phyloP scores from a whole-genome alignment of 2,113 vertebrate genomes.

The Lipophrys pholis region DNA sequence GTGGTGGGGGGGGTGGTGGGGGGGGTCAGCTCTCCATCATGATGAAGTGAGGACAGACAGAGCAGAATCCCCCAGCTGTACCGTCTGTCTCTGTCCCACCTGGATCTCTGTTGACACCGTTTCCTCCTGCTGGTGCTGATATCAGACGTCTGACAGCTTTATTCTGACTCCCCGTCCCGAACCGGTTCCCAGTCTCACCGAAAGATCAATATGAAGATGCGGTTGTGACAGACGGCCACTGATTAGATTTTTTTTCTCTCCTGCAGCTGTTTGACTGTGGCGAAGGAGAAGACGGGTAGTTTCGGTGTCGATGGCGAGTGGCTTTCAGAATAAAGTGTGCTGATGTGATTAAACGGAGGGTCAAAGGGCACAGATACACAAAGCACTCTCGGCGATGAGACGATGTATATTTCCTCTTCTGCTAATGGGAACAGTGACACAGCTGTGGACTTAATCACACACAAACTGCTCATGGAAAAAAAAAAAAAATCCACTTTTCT shows the following conservation, averaged over 20 bases:
- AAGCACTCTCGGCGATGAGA: conserved; percentile 12
- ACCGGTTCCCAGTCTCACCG: conserved; percentile 17
- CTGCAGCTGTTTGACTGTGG: conserved; percentile 35
- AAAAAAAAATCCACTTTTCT: no score
- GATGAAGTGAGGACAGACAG: conserved; percentile 65
- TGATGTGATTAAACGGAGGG: conserved; percentile 10
- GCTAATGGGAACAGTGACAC: conserved; percentile 1
- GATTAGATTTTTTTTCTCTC: conserved; percentile 2
- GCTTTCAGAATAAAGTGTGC: conserved; percentile 11
- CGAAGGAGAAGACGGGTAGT: conserved; percentile 36
- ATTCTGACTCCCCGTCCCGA: not conserved
- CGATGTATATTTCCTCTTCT: conserved; percentile 4
- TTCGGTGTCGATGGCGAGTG: conserved; percentile 33
- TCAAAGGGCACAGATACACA: conserved; percentile 10
- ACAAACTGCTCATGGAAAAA: no score
- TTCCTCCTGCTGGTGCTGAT: conserved; percentile 7
- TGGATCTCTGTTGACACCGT: conserved; percentile 30
- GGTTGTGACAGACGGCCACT: conserved; percentile 27
- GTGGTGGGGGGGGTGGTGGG: no score
- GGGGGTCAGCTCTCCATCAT: conserved; percentile 34
- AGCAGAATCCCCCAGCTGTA: conserved; percentile 72
- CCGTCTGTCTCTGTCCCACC: conserved; percentile 59
- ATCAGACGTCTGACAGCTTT: conserved; percentile 37
- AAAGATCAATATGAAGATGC: conserved; percentile 47
- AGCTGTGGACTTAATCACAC: not conserved